Percentiles rank a stretch among this genome's conserved stretches.
These are phyloP conservation scores for Lucilia cuprina DNA, from an alignment of 1,140 invertebrate genomes.

Conservation along the genomic window DNA sequence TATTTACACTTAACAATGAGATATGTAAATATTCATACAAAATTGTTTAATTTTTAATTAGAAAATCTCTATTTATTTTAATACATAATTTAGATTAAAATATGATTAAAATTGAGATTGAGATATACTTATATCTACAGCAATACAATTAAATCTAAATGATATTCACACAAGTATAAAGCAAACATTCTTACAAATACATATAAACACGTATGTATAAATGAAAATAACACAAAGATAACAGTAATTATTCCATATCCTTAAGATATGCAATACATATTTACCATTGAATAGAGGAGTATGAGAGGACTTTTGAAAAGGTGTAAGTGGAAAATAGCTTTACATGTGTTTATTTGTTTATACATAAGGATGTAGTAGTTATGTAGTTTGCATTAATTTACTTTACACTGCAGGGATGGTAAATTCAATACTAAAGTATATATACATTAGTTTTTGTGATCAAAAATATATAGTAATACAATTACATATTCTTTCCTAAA, in stretches of 20 bases:
- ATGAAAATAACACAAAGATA: neutral
- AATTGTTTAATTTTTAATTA: no score
- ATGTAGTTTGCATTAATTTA: neutral
- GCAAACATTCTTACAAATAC: neutral
- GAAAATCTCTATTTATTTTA: no score
- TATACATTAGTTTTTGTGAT: no score
- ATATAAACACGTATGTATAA: neutral
- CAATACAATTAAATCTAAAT: neutral
- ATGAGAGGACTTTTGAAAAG: no score
- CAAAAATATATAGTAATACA: no score
- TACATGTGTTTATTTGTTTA: neutral
- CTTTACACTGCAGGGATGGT: neutral
- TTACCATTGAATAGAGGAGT: no score
- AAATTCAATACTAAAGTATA: no score
- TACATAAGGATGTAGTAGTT: neutral
- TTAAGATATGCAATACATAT: neutral
- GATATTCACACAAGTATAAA: neutral
- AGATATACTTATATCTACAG: neutral
- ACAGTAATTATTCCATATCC: slow-evolving; percentile 15
- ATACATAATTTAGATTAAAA: neutral
- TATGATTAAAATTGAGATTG: neutral
- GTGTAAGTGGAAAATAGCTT: no score
- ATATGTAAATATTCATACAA: no score
- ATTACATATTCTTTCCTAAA: no score
- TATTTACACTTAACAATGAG: no score